These are phyloP conservation scores for Phalacrocorax aristotelis DNA, from an alignment of 2,113 vertebrate species.

Conservation along the genomic window DNA sequence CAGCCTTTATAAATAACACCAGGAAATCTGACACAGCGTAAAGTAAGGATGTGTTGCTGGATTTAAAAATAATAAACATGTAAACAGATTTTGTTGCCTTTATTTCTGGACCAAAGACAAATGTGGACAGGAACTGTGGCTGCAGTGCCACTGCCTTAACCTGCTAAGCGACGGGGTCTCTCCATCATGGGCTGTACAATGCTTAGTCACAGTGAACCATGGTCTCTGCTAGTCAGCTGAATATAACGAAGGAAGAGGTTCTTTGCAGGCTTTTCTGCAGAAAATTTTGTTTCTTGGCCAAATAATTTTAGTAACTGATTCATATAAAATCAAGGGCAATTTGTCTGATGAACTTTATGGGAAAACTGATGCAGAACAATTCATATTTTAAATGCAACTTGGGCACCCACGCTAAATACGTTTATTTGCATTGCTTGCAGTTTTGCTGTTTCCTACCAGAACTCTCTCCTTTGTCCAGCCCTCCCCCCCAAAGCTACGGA, in stretches of 20 bases:
- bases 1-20: neutral
- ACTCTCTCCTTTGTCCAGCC: neutral
- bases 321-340: neutral
- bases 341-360: neutral
- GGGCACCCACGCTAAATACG: neutral
- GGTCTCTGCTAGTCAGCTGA: slow-evolving; percentile 80
- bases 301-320: neutral
- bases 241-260: slow-evolving; percentile 48
- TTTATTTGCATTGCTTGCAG: neutral
- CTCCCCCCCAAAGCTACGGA: neutral
- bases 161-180: neutral
- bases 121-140: neutral
- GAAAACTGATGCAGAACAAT: slow-evolving; percentile 32
- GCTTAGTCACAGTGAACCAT: slow-evolving; percentile 89
- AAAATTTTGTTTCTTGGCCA: slow-evolving; percentile 32
- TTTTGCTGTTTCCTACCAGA: slow-evolving; percentile 29
- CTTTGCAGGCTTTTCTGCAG: slow-evolving; percentile 37
- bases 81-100: slow-evolving; percentile 52
- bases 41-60: slow-evolving; percentile 12
- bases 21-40: neutral
- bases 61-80: slow-evolving; percentile 23
- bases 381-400: neutral
- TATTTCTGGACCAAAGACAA: slow-evolving; percentile 31
- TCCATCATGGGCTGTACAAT: slow-evolving; percentile 32
- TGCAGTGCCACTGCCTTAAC: neutral